Conservation (phyloP, 1,140 invertebrate species). For the Drosophila repleta region DNA sequence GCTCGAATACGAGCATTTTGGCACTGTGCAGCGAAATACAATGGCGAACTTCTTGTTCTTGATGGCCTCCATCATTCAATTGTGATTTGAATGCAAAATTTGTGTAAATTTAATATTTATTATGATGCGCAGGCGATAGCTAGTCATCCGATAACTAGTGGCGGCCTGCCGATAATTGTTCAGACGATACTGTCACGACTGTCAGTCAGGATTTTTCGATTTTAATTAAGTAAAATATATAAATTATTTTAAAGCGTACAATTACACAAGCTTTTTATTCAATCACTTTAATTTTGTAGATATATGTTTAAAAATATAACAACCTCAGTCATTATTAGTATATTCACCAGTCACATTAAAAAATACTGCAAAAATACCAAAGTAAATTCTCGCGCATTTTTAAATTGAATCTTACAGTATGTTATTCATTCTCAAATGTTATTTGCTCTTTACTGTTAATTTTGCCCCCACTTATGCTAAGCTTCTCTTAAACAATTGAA, state of each 20-base stretch:
- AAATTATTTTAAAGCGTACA: background rate
- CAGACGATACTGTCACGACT: background rate
- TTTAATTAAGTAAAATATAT: background rate
- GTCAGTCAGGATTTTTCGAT: no score
- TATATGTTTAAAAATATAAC: no score
- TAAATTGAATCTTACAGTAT: background rate
- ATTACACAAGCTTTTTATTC: no score
- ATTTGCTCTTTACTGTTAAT: background rate
- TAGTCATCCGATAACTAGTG: slow-evolving; percentile 15
- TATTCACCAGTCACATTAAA: background rate
- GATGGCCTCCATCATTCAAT: slow-evolving; percentile 3
- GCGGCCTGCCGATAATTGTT: background rate
- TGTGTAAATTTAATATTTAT: slow-evolving; percentile 7
- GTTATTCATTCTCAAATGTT: background rate
- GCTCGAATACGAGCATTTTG: slow-evolving; percentile 29
- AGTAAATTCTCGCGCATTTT: no score
- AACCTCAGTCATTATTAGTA: background rate
- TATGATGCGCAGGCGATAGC: slow-evolving; percentile 15
- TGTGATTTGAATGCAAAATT: slow-evolving; percentile 6
- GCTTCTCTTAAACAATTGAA: background rate
- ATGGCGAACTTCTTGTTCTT: slow-evolving; percentile 15
- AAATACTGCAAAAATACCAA: slow-evolving; percentile 11
- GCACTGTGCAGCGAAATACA: slow-evolving; percentile 27
- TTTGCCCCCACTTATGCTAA: background rate
- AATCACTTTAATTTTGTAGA: no score